These are phyloP conservation scores for Salvator merianae DNA, from an alignment of 2,113 vertebrate genomes.

Conservation along the genomic window DNA sequence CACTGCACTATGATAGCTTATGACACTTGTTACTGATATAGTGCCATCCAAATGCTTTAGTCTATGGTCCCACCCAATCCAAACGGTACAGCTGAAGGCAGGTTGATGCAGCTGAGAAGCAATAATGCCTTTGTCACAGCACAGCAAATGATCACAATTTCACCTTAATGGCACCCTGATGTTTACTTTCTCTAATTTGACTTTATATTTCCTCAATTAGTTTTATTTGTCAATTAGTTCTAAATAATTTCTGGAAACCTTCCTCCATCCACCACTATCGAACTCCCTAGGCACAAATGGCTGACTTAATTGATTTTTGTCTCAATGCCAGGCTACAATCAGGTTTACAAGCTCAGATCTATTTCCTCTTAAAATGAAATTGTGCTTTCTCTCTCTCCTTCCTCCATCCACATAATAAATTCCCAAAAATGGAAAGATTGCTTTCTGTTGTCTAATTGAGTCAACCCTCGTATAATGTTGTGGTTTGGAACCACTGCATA, in stretches of 20 bases:
- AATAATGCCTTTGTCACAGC: no score
- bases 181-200: background rate
- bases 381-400: background rate
- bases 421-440: background rate
- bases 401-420: background rate
- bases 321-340: background rate
- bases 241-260: background rate
- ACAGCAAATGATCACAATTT: background rate
- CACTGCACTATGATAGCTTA: no score
- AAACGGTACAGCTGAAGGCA: no score
- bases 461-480: no score
- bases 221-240: background rate
- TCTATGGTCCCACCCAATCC: no score
- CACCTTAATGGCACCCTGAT: background rate
- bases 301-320: background rate
- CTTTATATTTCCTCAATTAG: background rate
- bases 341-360: slow-evolving; percentile 12
- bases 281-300: background rate
- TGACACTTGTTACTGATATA: no score
- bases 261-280: background rate
- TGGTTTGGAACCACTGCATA: no score
- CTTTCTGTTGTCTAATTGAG: background rate
- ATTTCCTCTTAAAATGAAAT: slow-evolving; percentile 9
- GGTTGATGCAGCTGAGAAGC: no score
- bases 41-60: no score